Conservation (phyloP, 2,888 invertebrate species). For the Acleris emargana region DNA sequence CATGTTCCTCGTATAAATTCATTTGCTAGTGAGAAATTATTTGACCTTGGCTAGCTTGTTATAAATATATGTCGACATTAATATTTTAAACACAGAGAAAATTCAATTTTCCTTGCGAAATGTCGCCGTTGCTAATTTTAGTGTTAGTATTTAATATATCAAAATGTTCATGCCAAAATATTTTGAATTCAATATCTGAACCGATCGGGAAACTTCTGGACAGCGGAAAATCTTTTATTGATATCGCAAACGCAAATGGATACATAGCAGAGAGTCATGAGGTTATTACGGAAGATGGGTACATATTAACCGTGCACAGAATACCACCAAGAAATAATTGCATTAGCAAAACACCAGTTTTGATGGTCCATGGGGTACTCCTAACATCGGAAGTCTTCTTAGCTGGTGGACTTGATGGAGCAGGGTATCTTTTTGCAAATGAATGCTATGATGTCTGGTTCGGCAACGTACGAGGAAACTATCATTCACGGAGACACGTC, state of each 20-base stretch:
- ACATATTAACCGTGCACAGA: constrained; percentile 29
- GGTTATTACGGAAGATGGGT: constrained; percentile 29
- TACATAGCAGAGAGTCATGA: constrained; percentile 23
- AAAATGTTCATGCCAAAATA: background rate
- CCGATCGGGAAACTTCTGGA: background rate
- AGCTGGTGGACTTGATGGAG: constrained; percentile 37
- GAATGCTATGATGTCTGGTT: constrained; percentile 46
- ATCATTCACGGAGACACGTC: constrained; percentile 78
- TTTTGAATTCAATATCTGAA: background rate
- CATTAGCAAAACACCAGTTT: constrained; percentile 3
- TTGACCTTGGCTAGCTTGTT: too few relatives aligned
- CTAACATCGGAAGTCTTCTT: constrained; percentile 12
- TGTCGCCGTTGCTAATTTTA: background rate
- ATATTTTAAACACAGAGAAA: background rate
- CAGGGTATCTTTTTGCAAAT: constrained; percentile 50
- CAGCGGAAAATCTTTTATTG: constrained; percentile 40
- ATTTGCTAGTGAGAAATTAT: too few relatives aligned
- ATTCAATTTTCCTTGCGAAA: background rate
- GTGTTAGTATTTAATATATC: background rate
- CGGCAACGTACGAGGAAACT: constrained; percentile 44
- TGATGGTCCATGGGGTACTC: constrained; percentile 23
- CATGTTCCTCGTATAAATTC: too few relatives aligned
- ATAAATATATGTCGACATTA: too few relatives aligned
- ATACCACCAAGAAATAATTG: background rate
- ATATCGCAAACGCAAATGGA: constrained; percentile 27